Conservation (phyloP, 2,888 invertebrate genomes). For the Phragmatobia fuliginosa region DNA sequence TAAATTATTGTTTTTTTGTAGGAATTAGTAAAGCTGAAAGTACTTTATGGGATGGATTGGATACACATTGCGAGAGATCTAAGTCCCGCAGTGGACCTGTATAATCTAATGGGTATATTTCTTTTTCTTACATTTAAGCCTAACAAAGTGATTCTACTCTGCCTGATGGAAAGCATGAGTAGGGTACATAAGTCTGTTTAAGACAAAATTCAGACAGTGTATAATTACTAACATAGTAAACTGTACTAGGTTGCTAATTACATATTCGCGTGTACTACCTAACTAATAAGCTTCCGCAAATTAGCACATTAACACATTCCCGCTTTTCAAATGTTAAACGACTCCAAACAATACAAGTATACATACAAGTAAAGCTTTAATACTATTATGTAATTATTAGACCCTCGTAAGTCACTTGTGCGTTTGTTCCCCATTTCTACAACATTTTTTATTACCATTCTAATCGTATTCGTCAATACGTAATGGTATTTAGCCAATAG, state of each 20-base stretch:
- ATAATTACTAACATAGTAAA: constrained; percentile 11
- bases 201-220: not conserved
- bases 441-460: too few relatives aligned
- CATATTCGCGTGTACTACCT: constrained; percentile 49
- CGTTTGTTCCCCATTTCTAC: not conserved
- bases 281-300: constrained; percentile 48
- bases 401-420: not conserved
- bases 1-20: too few relatives aligned
- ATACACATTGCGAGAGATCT: not conserved
- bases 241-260: constrained; percentile 43
- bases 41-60: not conserved
- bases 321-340: constrained; percentile 43
- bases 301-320: constrained; percentile 45
- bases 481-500: not conserved
- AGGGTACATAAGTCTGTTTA: not conserved
- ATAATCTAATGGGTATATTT: not conserved
- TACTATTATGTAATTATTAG: constrained; percentile 38
- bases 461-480: too few relatives aligned
- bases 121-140: too few relatives aligned
- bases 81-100: not conserved
- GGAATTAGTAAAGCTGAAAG: too few relatives aligned
- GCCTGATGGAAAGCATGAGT: too few relatives aligned
- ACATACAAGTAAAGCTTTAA: constrained; percentile 42
- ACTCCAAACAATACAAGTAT: constrained; percentile 47
- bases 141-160: too few relatives aligned